Conservation (phyloP, 1,140 invertebrate genomes). For the Cyclina sinensis region DNA sequence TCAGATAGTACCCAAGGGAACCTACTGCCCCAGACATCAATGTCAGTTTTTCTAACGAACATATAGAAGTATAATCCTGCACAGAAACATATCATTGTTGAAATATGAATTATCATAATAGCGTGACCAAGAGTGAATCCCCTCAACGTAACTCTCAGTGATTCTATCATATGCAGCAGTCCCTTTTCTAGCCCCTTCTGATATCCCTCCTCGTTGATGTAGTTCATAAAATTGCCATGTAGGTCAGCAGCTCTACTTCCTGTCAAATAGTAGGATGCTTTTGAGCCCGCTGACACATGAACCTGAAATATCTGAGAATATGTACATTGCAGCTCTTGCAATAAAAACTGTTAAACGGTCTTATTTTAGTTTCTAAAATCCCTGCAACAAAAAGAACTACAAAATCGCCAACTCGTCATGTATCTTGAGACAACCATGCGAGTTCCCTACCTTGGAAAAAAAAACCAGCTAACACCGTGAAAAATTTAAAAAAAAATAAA, state of each 20-base stretch:
- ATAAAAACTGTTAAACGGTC: too few relatives aligned
- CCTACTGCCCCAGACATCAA: conserved; percentile 22
- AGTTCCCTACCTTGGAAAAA: too few relatives aligned
- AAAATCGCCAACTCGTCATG: too few relatives aligned
- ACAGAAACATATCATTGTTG: not conserved
- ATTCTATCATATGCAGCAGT: conserved; percentile 4
- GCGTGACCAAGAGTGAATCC: conserved; percentile 14
- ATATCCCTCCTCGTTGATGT: not conserved
- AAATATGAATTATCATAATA: not conserved
- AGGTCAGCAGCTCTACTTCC: not conserved
- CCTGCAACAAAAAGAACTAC: too few relatives aligned
- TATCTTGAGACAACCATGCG: too few relatives aligned
- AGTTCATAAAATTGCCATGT: conserved; percentile 12
- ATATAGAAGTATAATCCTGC: conserved; percentile 23
- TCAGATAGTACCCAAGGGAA: not conserved
- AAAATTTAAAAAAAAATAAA: too few relatives aligned
- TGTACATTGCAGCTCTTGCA: too few relatives aligned
- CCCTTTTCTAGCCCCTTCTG: not conserved
- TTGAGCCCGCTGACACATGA: not conserved
- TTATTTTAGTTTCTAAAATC: too few relatives aligned
- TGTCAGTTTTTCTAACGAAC: not conserved
- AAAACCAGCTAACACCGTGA: too few relatives aligned
- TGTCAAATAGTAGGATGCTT: conserved; percentile 14
- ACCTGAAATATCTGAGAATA: too few relatives aligned
- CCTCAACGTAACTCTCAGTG: not conserved